Evolutionary conservation across 1,140 invertebrate species (phyloP).

Genomic region (Drosophila willistoni): DNA sequence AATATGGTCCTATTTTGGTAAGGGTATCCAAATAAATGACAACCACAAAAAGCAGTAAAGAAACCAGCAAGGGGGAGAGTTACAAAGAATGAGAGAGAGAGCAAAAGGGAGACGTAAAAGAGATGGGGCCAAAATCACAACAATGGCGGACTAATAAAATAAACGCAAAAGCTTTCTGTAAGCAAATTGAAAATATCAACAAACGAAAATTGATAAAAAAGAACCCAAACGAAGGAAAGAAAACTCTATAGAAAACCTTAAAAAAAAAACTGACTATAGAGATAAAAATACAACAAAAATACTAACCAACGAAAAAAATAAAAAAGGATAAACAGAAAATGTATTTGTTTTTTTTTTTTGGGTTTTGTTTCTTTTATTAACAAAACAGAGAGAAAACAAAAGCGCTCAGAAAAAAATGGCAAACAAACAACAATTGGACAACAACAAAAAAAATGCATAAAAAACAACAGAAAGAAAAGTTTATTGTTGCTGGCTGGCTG

Average conservation of each 20-base stretch:
- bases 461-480: constrained; percentile 7
- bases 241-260: constrained; percentile 33
- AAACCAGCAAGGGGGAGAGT: constrained; percentile 11
- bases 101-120: neutral
- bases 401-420: constrained; percentile 48
- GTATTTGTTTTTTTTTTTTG: constrained; percentile 3
- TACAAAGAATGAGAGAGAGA: neutral
- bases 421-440: constrained; percentile 67
- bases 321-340: constrained; percentile 62
- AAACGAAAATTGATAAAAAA: constrained; percentile 74
- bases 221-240: constrained; percentile 5
- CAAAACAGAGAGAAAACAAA: constrained; percentile 39
- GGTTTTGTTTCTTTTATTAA: constrained; percentile 43
- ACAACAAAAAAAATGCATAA: constrained; percentile 47
- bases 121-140: constrained; percentile 24
- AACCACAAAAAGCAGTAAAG: constrained; percentile 60
- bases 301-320: constrained; percentile 26
- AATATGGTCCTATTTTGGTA: neutral
- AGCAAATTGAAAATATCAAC: constrained; percentile 82
- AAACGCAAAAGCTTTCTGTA: constrained; percentile 79
- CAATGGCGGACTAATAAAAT: constrained; percentile 79
- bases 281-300: constrained; percentile 35
- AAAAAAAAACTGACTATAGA: constrained; percentile 14
- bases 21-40: constrained; percentile 30
- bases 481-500: constrained; percentile 33